These are phyloP conservation scores for Nyctibius grandis DNA, from an alignment of 2,797 vertebrate species.

Conservation along the genomic window DNA sequence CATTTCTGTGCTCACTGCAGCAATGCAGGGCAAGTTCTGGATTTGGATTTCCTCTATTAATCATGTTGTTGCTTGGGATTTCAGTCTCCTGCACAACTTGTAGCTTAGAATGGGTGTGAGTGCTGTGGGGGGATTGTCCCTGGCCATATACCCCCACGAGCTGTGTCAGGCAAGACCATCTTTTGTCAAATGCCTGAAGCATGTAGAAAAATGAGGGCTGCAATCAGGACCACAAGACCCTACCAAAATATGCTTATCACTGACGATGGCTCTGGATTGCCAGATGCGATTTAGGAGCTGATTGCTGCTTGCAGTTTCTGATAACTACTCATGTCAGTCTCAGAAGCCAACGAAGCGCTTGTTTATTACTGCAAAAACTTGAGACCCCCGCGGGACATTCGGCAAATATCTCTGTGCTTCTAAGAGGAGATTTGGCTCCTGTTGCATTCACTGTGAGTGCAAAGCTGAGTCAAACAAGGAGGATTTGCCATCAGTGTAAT, in stretches of 20 bases:
- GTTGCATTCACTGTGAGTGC: background rate
- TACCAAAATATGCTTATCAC: background rate
- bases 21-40: background rate
- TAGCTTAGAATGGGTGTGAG: background rate
- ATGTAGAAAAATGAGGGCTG: background rate
- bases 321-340: background rate
- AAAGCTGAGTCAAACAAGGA: constrained; percentile 1
- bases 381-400: background rate
- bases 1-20: background rate
- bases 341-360: background rate
- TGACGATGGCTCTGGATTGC: background rate
- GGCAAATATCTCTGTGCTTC: background rate
- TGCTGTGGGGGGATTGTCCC: no score
- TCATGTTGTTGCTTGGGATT: background rate
- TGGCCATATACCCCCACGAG: rapidly evolving
- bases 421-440: constrained; percentile 2
- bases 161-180: background rate
- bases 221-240: background rate
- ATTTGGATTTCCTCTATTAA: background rate
- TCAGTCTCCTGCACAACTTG: background rate
- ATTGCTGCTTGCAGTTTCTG: constrained; percentile 17
- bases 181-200: background rate
- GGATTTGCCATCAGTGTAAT: constrained; percentile 38
- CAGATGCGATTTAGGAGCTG: background rate
- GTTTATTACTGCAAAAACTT: constrained; percentile 12